These are phyloP conservation scores for Stenolophus ochropezus DNA, from an alignment of 2,888 invertebrate genomes.

Conservation along the genomic window DNA sequence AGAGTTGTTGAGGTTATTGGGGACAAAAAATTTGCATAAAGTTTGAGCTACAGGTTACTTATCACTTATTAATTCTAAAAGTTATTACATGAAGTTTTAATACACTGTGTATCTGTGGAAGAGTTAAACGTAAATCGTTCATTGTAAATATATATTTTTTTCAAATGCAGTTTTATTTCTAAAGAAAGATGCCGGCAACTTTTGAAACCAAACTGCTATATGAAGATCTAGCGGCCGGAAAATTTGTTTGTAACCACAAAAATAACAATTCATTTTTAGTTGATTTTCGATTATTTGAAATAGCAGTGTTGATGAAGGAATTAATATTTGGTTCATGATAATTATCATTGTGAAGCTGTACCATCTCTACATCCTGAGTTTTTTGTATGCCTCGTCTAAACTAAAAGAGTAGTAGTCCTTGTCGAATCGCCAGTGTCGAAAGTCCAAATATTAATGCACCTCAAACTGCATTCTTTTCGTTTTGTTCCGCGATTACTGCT, in stretches of 20 bases:
- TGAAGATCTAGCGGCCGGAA: conserved; percentile 20
- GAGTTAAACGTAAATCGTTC: not conserved
- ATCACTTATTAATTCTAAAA: too few species aligned
- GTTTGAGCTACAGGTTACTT: too few species aligned
- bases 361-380: not conserved
- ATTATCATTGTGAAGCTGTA: not conserved
- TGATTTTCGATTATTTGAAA: not conserved
- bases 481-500: conserved; percentile 6
- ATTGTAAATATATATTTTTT: not conserved
- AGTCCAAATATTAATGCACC: not conserved
- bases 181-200: not conserved
- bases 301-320: not conserved
- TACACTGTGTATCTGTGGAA: too few species aligned
- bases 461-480: not conserved
- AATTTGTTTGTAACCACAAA: conserved; percentile 34
- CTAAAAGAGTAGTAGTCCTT: not conserved
- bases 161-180: not conserved
- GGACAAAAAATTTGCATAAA: conserved; percentile 30
- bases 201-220: conserved; percentile 4
- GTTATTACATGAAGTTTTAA: too few species aligned
- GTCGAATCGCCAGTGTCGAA: not conserved
- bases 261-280: conserved; percentile 44
- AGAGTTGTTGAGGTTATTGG: conserved; percentile 3
- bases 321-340: not conserved
- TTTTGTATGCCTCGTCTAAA: not conserved